Evolutionary conservation across 2,113 vertebrate species (phyloP).

Genomic region (Pimephales promelas): DNA sequence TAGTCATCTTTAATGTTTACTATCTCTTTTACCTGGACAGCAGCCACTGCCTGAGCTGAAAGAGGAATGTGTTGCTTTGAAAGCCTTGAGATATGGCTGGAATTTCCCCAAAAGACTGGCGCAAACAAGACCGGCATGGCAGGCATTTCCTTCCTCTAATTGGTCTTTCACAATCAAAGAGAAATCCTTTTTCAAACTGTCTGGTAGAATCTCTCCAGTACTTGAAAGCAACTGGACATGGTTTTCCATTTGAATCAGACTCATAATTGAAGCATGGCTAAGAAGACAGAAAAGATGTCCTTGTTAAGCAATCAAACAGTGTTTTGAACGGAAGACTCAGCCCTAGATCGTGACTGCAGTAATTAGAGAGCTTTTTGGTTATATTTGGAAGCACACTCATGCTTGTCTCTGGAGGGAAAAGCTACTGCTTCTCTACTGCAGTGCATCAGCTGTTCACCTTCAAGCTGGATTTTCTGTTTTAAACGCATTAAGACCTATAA

Average conservation of each 20-base stretch:
- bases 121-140: slow-evolving; percentile 49
- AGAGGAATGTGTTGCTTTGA: slow-evolving; percentile 60
- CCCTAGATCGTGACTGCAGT: slow-evolving; percentile 49
- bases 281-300: slow-evolving; percentile 39
- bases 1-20: slow-evolving; percentile 4
- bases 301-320: slow-evolving; percentile 39
- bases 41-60: slow-evolving; percentile 44
- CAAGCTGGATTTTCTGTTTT: slow-evolving; percentile 36
- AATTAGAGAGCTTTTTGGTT: slow-evolving; percentile 55
- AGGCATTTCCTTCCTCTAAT: slow-evolving; percentile 56
- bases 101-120: slow-evolving; percentile 59
- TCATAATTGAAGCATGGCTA: slow-evolving; percentile 24
- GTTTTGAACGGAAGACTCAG: slow-evolving; percentile 36
- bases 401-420: slow-evolving; percentile 45
- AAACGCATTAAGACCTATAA: slow-evolving; percentile 31
- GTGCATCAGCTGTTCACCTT: slow-evolving; percentile 37
- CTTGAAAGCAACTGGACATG: slow-evolving; percentile 29
- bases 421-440: slow-evolving; percentile 1
- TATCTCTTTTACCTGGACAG: slow-evolving; percentile 44
- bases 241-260: slow-evolving; percentile 39
- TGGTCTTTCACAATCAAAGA: slow-evolving; percentile 51
- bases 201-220: slow-evolving; percentile 1
- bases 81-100: slow-evolving; percentile 57
- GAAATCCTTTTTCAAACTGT: slow-evolving; percentile 30
- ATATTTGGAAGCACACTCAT: slow-evolving; percentile 47